These are phyloP conservation scores for Caenorhabditis imperialis DNA, from an alignment of 2,888 invertebrate species.

Conservation along the genomic window DNA sequence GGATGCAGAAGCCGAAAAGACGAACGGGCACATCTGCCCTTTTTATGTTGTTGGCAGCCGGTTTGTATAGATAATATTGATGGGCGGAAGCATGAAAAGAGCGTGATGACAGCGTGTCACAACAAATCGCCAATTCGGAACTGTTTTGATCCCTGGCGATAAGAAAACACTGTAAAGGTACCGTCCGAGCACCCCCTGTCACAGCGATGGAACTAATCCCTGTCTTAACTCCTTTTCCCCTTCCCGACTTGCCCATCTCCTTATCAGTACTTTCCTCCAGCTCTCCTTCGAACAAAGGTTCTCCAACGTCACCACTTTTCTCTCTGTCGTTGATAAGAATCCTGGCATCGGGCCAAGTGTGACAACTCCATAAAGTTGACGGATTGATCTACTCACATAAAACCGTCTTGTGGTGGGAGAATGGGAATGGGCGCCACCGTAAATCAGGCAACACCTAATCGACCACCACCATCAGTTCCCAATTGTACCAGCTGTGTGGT, in stretches of 20 bases:
- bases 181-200: no score
- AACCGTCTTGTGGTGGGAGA: no score
- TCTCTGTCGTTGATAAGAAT: conserved; percentile 11
- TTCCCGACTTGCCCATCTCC: no score
- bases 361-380: conserved; percentile 46
- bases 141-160: no score
- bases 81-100: conserved; percentile 36
- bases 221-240: conserved; percentile 4
- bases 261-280: no score
- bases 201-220: no score
- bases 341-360: conserved; percentile 34
- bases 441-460: conserved; percentile 49
- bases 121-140: conserved; percentile 28
- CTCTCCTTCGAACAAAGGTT: conserved; percentile 39
- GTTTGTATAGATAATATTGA: conserved; percentile 53
- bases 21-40: conserved; percentile 42
- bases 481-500: conserved; percentile 35
- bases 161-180: no score
- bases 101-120: conserved; percentile 27
- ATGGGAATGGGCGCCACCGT: conserved; percentile 29
- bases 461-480: conserved; percentile 18
- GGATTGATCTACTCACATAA: conserved; percentile 37
- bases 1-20: conserved; percentile 5
- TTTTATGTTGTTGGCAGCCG: conserved; percentile 46
- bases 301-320: conserved; percentile 30